These are phyloP conservation scores for Dolichomitus sp. DNA, from an alignment of 2,888 invertebrate species.

Conservation along the genomic window DNA sequence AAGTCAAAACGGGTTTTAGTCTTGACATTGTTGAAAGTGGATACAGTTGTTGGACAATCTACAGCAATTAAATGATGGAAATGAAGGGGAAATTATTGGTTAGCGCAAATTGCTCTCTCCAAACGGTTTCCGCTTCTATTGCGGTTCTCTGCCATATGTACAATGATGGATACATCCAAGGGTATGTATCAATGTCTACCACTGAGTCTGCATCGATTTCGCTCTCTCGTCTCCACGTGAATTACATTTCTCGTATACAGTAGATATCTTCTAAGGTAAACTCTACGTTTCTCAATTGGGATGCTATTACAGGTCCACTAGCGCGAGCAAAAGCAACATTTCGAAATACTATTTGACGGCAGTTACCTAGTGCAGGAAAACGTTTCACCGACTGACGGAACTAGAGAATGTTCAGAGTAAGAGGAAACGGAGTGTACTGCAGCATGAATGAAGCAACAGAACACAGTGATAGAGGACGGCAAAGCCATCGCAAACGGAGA, in stretches of 20 bases:
- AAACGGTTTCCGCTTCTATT: background rate
- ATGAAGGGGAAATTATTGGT: constrained; percentile 27
- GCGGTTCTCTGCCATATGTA: background rate
- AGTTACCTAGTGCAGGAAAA: constrained; percentile 27
- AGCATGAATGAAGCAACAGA: constrained; percentile 21
- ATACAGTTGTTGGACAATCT: constrained; percentile 38
- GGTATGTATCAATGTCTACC: background rate
- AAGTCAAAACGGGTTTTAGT: background rate
- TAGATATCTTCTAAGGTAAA: constrained; percentile 2
- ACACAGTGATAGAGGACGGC: background rate
- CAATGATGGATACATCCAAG: constrained; percentile 6
- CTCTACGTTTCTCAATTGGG: constrained; percentile 8
- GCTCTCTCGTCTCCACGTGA: background rate
- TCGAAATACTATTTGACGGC: constrained; percentile 45
- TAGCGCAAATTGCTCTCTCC: background rate
- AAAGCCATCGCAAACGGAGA: background rate
- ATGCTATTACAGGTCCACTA: constrained; percentile 4
- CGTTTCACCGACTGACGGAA: constrained; percentile 2
- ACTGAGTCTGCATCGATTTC: background rate
- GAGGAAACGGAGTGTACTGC: background rate
- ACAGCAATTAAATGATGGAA: constrained; percentile 53
- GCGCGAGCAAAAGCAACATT: constrained; percentile 20
- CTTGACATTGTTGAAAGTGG: constrained; percentile 14
- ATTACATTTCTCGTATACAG: constrained; percentile 6
- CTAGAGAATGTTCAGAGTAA: background rate